Base-by-base conservation (phyloP, 2,113 vertebrate genomes). In the Australoheros scitulus region DNA sequence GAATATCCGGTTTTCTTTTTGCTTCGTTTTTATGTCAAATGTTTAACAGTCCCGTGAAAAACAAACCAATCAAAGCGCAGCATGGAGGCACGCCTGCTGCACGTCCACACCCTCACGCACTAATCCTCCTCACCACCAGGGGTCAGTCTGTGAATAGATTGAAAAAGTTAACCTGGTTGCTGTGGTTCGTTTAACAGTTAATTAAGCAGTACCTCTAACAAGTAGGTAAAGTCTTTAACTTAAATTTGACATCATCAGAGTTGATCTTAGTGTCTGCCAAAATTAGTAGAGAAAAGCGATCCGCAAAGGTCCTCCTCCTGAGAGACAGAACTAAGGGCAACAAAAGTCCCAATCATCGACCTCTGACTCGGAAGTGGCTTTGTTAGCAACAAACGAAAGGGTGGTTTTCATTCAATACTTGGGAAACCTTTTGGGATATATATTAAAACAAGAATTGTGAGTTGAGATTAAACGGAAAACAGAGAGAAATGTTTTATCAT, bases 401-500 rank as follows among this genome's bases (percentile, higher is more conserved):
- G 32, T 3, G 34, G 7, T n/a, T 77, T 59, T n/a, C 3, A 11
- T 86, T 87, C 56, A 58, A 58, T n/a, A 5, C 34, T 59, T 4
- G 1, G 11, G 29, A 72, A 3, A n/a, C 22, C 0, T 1, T 50
- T 82, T 36, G 38, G 38, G 11, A 47, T 11, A 17, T 15, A 68
- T n/a, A 24, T n/a, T 4, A 61, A 77, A 61, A 72, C 3, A 61
- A 47, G 1, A 50, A 34, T 6, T 56, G 6, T 47, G 20, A 61
- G 17, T 11, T 55, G 9, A 5, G 24, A 13, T 55, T 61, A n/a
- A 10, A 68, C 5, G 13, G 6, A 29, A 24, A 22, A 4, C 68
- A n/a, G 11, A 4, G 7, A 32, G 41, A 58, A 15, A 95, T 95
- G 94, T 95, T 95, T 92, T 95, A 95, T 29, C 94, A 95, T 81